Evolutionary conservation across 2,888 invertebrate species (phyloP), one percentile per base, ranked within the genome.

Genomic region (Lypha dubia): DNA sequence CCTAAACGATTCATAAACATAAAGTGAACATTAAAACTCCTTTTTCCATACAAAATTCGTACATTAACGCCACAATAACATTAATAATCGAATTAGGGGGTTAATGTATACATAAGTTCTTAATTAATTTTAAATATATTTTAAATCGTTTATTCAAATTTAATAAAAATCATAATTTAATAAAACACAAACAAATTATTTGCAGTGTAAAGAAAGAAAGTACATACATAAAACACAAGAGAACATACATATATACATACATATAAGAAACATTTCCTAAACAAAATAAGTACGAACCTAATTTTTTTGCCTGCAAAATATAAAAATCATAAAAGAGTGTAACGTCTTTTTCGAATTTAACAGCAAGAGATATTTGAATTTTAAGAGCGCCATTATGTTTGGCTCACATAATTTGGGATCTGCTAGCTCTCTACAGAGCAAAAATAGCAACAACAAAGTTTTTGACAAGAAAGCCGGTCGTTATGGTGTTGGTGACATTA

Each of bases 171-270:
- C n/a, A n/a, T n/a, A n/a, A n/a, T n/a, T n/a, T 8, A 41, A 13
- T 24, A n/a, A 41, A 58, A 53, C 20, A 35, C 8, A 63, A 8
- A 58, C 60, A 75, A 83, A 76, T 87, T 87, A 83, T 84, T 86
- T 82, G 73, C 86, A 88, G 89, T 88, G 88, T 88, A 88, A 86
- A 87, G 22, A 76, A 11, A 28, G 49, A 75, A 51, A 62, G 6
- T n/a, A n/a, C n/a, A n/a, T n/a, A n/a, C n/a, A n/a, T 17, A 20
- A 7, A 17, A 53, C 3, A 13, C 1, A 17, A 63, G 17, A 58
- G 38, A 65, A 62, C 4, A 7, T n/a, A n/a, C n/a, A n/a, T n/a
- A n/a, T n/a, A n/a, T n/a, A n/a, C n/a, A n/a, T n/a, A n/a, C n/a
- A n/a, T 13, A 24, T 28, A 53, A 32, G 35, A 58, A 35, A 58